Base-by-base conservation (phyloP, 2,888 invertebrate genomes). In the Boloria euphrosyne region DNA sequence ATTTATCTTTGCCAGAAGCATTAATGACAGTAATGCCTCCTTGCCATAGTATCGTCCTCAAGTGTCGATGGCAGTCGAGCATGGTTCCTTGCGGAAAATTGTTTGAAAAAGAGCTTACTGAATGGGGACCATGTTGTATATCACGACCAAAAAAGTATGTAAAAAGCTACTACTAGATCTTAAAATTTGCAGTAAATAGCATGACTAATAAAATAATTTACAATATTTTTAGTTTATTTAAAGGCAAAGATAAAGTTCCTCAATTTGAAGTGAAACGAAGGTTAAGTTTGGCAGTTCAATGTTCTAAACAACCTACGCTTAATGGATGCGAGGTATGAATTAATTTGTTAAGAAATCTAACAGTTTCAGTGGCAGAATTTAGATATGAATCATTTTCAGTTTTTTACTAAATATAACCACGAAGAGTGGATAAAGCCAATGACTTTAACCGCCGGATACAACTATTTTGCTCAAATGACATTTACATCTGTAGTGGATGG, bases 41-140 rank as follows among this genome's bases (percentile, higher is more conserved):
- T 0, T 91, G 90, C 62, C 47, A 66, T 0, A 72, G 75, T 14
- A 51, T 86, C 2, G 71, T 80, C 2, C 73, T 69, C 27, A 78
- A 71, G 46, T 91, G 90, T 58, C 79, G 85, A 31, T 87, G 84
- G 81, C 81, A 83, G 60, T 66, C 73, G 14, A 61, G 51, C 0
- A 66, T 74, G 27, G 60, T 84, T 13, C 78, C 84, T 0, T 90
- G 90, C 63, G 71, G 72, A 1, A 17, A 70, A 5, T 67, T 91
- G 18, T 90, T 90, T 62, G 64, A 73, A 3, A 82, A 80, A 59
- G 75, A 82, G 44, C 38, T 85, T 3, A 89, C 84, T 0, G 70
- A 73, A 5, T 81, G 78, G 75, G 90, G 90, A 0, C 69, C 81
- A 0, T 90, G 90, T 70, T 91, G 91, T 68, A 77, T 86, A 0